Evolutionary conservation across 2,888 invertebrate species (phyloP), one percentile per base, ranked within the genome.

Genomic region (Lasius fuliginosus): DNA sequence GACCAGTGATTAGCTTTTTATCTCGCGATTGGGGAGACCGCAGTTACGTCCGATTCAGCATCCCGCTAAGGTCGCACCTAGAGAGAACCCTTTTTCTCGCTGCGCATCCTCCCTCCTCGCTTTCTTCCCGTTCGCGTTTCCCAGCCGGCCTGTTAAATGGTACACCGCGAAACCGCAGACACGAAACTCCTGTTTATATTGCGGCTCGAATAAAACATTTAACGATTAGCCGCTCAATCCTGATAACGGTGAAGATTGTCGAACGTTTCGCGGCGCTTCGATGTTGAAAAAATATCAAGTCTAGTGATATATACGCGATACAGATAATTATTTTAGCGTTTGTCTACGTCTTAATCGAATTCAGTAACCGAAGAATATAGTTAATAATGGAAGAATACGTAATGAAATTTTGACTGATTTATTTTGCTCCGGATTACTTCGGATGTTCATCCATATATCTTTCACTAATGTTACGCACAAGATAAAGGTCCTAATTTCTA

Each of bases 101-200:
- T 53, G 40, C 53, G 8, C 27, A 33, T 23, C 46, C n/a, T 15
- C 49, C 42, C 60, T 79, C 42, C 60, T 79, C 73, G 23, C 33
- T 46, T 58, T n/a, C 33, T 33, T 71, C 58, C 42, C 27, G 8
- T 36, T 23, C 64, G 18, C 27, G 76, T 53, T 53, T 53, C 18
- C 49, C 36, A 60, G 8, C 23, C 60, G 60, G 23, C 18, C 33
- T 23, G 53, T 75, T 74, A 62, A 85, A 85, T 33, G 84, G 58
- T 60, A 60, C 58, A 40, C 83, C 73, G 27, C 68, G 82, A 75
- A 83, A 87, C 87, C 88, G 83, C 87, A 86, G 56, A 81, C 76
- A 68, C 85, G 76, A 82, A 85, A 67, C n/a, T 53, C 46, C 60
- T 27, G 46, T 71, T 79, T 79, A 79, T 46, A 79, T 27, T 79